Conservation (phyloP, 2,797 vertebrate genomes). For the Bradypodion ventrale region DNA sequence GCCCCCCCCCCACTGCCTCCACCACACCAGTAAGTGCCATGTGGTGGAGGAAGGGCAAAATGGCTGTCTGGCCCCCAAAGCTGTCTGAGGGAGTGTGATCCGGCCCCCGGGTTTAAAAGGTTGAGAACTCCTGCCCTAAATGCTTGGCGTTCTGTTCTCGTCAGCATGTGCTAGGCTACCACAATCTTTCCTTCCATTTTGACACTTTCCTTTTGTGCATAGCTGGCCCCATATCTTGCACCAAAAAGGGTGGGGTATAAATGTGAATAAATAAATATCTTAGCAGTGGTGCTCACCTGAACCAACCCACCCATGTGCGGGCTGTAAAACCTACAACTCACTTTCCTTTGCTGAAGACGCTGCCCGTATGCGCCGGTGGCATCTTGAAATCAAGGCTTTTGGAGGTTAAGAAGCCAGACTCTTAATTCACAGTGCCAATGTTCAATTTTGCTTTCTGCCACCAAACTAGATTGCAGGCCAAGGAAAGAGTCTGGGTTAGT, state of each 20-base stretch:
- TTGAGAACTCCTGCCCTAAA: too few species aligned
- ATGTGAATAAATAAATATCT: too few species aligned
- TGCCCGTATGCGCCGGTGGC: conserved; percentile 38
- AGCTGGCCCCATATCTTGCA: not conserved
- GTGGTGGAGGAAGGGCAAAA: too few species aligned
- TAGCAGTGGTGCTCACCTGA: fast-evolving
- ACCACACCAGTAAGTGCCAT: too few species aligned
- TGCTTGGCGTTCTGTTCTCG: not conserved
- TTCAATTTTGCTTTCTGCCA: conserved; percentile 83
- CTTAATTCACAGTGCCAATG: conserved; percentile 81
- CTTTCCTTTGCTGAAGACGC: conserved; percentile 3
- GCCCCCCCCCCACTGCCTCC: too few species aligned
- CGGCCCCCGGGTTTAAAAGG: too few species aligned
- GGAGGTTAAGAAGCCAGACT: conserved; percentile 78
- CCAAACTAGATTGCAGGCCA: conserved; percentile 82
- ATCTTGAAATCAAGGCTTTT: conserved; percentile 65
- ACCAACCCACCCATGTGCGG: not conserved
- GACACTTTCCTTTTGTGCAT: not conserved
- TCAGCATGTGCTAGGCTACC: not conserved
- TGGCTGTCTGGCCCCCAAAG: too few species aligned
- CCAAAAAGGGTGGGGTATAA: too few species aligned
- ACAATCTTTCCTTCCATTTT: not conserved
- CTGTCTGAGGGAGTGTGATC: too few species aligned
- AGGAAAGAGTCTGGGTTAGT: conserved; percentile 77
- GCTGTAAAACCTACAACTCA: conserved; percentile 30